These are phyloP conservation scores for Megaptera novaeangliae DNA, from an alignment of 2,113 vertebrate genomes.

Conservation along the genomic window DNA sequence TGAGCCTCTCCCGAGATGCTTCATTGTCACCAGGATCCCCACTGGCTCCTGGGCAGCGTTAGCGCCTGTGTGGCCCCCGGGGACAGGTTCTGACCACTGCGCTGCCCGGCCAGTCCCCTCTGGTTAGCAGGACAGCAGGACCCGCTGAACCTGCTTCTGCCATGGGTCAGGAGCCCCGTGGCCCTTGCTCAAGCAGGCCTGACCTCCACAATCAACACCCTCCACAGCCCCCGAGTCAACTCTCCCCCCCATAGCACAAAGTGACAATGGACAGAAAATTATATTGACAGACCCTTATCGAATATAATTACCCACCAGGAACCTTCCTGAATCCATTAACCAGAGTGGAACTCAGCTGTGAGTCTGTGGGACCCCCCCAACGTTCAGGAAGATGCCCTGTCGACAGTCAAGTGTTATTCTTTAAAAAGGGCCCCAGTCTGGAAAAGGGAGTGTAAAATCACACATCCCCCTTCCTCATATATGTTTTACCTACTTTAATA, in stretches of 20 bases:
- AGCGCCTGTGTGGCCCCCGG: neutral
- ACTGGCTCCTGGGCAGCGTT: accelerated
- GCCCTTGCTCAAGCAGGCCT: accelerated
- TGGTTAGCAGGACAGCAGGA: accelerated
- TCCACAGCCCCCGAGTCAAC: neutral
- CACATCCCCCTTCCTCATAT: accelerated
- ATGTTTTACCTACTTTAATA: neutral
- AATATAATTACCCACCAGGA: slow-evolving; percentile 36
- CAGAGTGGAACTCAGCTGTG: neutral
- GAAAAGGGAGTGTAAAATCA: neutral
- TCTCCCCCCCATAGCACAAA: neutral
- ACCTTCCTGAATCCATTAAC: slow-evolving; percentile 38
- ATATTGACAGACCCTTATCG: slow-evolving; percentile 16
- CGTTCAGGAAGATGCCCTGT: neutral
- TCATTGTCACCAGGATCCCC: accelerated
- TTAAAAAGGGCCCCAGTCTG: neutral
- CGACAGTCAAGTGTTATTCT: neutral
- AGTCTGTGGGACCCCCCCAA: neutral
- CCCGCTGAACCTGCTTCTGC: accelerated
- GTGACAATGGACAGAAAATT: slow-evolving; percentile 54
- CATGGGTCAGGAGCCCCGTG: accelerated
- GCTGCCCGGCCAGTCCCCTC: accelerated
- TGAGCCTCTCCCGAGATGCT: accelerated
- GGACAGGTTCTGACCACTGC: too few species aligned
- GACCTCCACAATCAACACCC: neutral